Percentiles rank a stretch among this genome's conserved stretches.
Conservation (phyloP, 2,113 vertebrate genomes). For the Labeo rohita region DNA sequence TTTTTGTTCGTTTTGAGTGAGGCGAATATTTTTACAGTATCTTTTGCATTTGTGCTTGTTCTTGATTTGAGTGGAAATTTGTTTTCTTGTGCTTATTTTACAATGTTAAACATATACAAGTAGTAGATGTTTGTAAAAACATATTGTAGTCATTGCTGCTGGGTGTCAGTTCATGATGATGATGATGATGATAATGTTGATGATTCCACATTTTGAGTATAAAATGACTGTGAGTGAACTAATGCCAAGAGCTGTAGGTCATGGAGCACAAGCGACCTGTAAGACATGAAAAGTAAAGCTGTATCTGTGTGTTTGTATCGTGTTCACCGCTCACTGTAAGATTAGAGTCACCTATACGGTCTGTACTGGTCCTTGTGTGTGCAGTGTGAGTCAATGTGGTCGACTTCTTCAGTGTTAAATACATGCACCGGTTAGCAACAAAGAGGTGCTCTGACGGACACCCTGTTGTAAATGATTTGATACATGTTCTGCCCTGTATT, state of each 20-base stretch:
- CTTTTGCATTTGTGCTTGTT: slow-evolving; percentile 76
- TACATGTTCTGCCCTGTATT: slow-evolving; percentile 20
- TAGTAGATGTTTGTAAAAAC: slow-evolving; percentile 77
- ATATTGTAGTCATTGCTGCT: slow-evolving; percentile 74
- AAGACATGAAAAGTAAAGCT: slow-evolving; percentile 17
- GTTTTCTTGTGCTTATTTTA: slow-evolving; percentile 82
- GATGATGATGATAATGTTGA: slow-evolving; percentile 73
- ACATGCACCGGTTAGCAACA: slow-evolving; percentile 56
- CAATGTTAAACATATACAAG: slow-evolving; percentile 79
- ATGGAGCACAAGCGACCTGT: slow-evolving; percentile 35
- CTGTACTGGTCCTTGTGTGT: slow-evolving; percentile 50
- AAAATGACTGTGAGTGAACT: slow-evolving; percentile 24
- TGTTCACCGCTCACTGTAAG: slow-evolving; percentile 64
- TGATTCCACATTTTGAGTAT: slow-evolving; percentile 57
- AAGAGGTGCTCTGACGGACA: slow-evolving; percentile 50
- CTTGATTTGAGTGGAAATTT: slow-evolving; percentile 72
- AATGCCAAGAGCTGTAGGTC: slow-evolving; percentile 45
- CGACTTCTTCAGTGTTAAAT: slow-evolving; percentile 52
- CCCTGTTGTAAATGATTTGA: slow-evolving; percentile 29
- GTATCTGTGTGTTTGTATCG: slow-evolving; percentile 43
- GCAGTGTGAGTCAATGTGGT: slow-evolving; percentile 54
- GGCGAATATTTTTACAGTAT: slow-evolving; percentile 69
- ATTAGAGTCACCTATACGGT: slow-evolving; percentile 42
- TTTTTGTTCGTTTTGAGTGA: slow-evolving; percentile 78
- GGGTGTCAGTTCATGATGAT: slow-evolving; percentile 75